Base-by-base conservation (phyloP, 1,140 invertebrate species). In the Drosophila quadrilineata region DNA sequence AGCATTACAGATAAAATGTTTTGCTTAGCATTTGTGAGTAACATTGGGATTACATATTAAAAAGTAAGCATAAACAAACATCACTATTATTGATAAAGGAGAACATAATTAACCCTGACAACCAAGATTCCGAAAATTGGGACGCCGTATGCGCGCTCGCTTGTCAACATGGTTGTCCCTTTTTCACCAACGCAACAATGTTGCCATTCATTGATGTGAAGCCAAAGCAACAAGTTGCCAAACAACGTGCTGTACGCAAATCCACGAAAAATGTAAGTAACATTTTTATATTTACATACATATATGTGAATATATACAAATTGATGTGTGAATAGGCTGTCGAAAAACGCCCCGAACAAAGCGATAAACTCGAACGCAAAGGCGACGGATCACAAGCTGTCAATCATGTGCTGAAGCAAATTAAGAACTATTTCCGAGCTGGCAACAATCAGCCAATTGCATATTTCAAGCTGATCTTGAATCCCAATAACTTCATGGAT, bases 401-500 rank as follows among this genome's bases (percentile, higher is more conserved):
- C 6, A 64, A 28, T 17, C 21, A 64, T 31, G 50, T 64, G 3
- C 14, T 87, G 10, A 71, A 58, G 41, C 62, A 77, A 46, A 71
- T 79, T 16, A 59, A 35, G 3, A 56, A 64, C 16, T 65, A 84
- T 2, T 75, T 70, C 29, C 35, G 59, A 40, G 41, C 40, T 2
- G 36, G 64, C n/a, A 53, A 64, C 5, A 58, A 62, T 38, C 24
- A 77, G 22, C 63, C 75, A 1, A 85, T 87, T 24, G 79, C 85
- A 3, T 87, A 85, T 28, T 87, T 67, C 2, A 85, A 88, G 56
- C 16, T 88, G 16, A 86, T 87, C 16, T 64, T 60, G 16, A 60
- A 88, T 64, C 85, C 84, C 0, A 19, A 60, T 1, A 54, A 86
- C 16, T 87, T 80, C 9, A 87, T 87, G 84, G 63, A 75, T 6